phyloP scores from a whole-genome alignment of 2,113 vertebrate genomes.

The Lophura nycthemera region DNA sequence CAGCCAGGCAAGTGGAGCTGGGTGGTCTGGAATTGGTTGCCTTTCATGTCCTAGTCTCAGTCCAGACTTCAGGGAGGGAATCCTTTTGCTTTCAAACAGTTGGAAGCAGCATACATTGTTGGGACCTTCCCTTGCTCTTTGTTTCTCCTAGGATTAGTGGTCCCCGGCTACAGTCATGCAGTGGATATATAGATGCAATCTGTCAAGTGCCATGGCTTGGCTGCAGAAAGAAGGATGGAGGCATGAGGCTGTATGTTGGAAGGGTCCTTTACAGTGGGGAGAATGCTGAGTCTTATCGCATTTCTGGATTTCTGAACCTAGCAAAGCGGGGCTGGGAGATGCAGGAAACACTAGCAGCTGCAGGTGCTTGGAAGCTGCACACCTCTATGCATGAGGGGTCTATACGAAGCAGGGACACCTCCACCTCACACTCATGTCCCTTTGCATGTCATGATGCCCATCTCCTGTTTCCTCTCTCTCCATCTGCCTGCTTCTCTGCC shows the following conservation, averaged over 20 bases:
- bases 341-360: neutral
- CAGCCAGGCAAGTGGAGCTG: neutral
- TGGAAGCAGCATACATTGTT: neutral
- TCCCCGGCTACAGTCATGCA: neutral
- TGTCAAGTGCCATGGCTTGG: neutral
- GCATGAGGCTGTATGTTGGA: rapidly evolving
- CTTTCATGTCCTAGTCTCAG: neutral
- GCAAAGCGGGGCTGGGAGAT: neutral
- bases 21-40: neutral
- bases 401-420: neutral
- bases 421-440: neutral
- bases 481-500: neutral
- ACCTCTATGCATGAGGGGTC: rapidly evolving
- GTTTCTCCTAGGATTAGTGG: neutral
- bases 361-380: neutral
- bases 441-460: rapidly evolving
- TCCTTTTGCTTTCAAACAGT: neutral
- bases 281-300: neutral
- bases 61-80: neutral
- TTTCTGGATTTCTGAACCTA: neutral
- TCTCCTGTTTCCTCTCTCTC: neutral
- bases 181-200: rapidly evolving
- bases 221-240: neutral
- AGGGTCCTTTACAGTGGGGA: neutral
- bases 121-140: neutral